A percentile compares a stretch with the other conserved stretches of the same genome.
phyloP scores from a whole-genome alignment of 2,888 invertebrate species.

The Luffia ferchaultella region DNA sequence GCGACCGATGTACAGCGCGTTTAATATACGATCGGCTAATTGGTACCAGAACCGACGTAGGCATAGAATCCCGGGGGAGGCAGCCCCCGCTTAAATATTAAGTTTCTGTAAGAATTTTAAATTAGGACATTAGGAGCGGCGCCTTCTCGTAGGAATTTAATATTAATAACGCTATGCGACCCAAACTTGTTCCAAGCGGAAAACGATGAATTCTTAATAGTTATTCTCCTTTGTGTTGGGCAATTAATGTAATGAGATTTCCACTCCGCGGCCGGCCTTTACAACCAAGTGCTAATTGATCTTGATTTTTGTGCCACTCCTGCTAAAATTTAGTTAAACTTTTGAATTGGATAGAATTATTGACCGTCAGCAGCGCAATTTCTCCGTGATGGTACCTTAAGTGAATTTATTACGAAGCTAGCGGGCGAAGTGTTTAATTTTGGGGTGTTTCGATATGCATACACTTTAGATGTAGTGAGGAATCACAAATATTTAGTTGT shows the following conservation, averaged over 20 bases:
- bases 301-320: background rate
- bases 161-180: slow-evolving; percentile 53
- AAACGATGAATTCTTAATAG: slow-evolving; percentile 58
- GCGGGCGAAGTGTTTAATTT: too few relatives aligned
- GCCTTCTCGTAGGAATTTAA: slow-evolving; percentile 44
- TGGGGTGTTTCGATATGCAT: too few relatives aligned
- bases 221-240: slow-evolving; percentile 42
- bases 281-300: slow-evolving; percentile 1
- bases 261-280: background rate
- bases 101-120: slow-evolving; percentile 59
- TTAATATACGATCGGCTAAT: too few relatives aligned
- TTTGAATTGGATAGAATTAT: background rate
- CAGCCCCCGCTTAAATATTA: slow-evolving; percentile 51
- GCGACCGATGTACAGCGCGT: too few relatives aligned
- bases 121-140: slow-evolving; percentile 51
- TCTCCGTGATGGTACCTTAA: too few relatives aligned
- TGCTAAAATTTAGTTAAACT: background rate
- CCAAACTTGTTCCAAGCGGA: slow-evolving; percentile 35
- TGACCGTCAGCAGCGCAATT: too few relatives aligned
- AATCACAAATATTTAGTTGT: too few relatives aligned
- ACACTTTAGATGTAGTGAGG: too few relatives aligned
- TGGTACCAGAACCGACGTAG: too few relatives aligned
- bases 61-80: slow-evolving; percentile 32
- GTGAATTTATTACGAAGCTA: too few relatives aligned
- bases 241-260: slow-evolving; percentile 51